Conservation (phyloP, 2,113 vertebrate species). For the Willisornis vidua region DNA sequence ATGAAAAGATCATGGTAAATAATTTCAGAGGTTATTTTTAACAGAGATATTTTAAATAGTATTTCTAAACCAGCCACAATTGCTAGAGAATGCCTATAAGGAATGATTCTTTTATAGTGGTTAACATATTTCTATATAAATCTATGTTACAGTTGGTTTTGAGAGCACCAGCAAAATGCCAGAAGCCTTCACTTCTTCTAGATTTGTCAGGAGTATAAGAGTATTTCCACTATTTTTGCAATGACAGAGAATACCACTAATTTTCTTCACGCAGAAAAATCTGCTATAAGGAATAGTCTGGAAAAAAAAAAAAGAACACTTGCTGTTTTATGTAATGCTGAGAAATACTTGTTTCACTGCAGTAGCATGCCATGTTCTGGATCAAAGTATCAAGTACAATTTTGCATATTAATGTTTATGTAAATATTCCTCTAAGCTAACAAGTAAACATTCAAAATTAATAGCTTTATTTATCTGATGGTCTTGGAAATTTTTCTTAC, state of each 20-base stretch:
- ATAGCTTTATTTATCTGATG: background rate
- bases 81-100: background rate
- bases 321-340: background rate
- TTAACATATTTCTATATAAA: background rate
- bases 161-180: background rate
- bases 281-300: background rate
- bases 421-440: background rate
- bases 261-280: background rate
- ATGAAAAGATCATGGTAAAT: background rate
- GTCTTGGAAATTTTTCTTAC: background rate
- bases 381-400: background rate
- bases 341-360: background rate
- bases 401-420: slow-evolving; percentile 18
- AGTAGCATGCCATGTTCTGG: background rate
- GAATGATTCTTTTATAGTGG: background rate
- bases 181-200: background rate
- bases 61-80: background rate
- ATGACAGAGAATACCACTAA: background rate
- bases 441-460: background rate
- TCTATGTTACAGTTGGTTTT: background rate
- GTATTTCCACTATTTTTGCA: background rate
- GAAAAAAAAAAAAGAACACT: background rate
- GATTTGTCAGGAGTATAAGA: background rate
- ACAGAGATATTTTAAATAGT: background rate
- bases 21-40: background rate